Conservation (phyloP, 2,888 invertebrate species). For the Antheraea assamensis region DNA sequence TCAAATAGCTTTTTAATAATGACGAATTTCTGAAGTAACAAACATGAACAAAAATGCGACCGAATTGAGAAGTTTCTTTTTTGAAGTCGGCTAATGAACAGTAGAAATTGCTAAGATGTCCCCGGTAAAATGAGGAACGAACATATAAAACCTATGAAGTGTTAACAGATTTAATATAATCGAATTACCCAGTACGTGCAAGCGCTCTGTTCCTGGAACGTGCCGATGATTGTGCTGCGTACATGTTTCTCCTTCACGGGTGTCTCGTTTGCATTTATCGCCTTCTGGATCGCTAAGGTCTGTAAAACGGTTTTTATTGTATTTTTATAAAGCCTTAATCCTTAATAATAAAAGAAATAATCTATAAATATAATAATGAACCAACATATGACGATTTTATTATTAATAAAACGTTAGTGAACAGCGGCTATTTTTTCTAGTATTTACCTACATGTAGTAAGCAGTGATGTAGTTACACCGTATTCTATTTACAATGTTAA, state of each 20-base stretch:
- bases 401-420: too few species aligned
- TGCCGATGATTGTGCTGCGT: constrained; percentile 96
- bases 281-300: constrained; percentile 95
- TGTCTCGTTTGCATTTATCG: constrained; percentile 94
- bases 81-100: too few species aligned
- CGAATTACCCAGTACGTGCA: constrained; percentile 92
- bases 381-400: too few species aligned
- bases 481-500: too few species aligned
- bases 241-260: constrained; percentile 99
- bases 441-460: too few species aligned
- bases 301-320: constrained; percentile 62
- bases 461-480: too few species aligned
- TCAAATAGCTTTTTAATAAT: too few species aligned
- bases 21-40: too few species aligned
- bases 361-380: background rate
- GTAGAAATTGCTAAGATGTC: background rate
- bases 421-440: too few species aligned
- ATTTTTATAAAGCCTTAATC: background rate
- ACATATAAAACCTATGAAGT: background rate
- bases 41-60: too few species aligned
- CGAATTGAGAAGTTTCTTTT: too few species aligned
- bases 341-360: too few species aligned
- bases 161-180: constrained; percentile 14
- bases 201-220: constrained; percentile 95
- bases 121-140: background rate